Evolutionary conservation across 2,888 invertebrate species (phyloP).

Genomic region (Sicus ferrugineus): DNA sequence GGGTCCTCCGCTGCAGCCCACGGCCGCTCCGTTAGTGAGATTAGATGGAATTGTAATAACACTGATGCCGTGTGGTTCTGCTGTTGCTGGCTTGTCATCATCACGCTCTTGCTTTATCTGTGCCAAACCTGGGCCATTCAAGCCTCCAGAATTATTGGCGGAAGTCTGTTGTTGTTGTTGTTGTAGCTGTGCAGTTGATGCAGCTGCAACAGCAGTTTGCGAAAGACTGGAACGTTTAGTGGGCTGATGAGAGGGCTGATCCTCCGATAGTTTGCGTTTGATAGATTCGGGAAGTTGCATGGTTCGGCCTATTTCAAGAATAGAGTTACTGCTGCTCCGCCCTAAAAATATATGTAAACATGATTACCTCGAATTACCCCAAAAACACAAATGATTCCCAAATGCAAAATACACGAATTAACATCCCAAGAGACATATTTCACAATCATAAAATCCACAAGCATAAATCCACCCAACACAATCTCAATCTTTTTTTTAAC

Average conservation of each 20-base stretch:
- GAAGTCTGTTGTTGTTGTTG: slow-evolving; percentile 27
- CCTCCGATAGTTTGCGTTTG: slow-evolving; percentile 56
- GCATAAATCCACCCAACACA: no score
- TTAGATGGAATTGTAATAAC: slow-evolving; percentile 58
- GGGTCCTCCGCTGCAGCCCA: slow-evolving; percentile 37
- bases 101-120: slow-evolving; percentile 43
- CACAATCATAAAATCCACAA: no score
- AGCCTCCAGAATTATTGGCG: slow-evolving; percentile 32
- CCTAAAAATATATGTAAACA: slow-evolving; percentile 22
- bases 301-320: slow-evolving; percentile 48
- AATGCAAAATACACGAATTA: no score
- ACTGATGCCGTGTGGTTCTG: slow-evolving; percentile 53
- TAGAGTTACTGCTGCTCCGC: slow-evolving; percentile 37
- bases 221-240: slow-evolving; percentile 27
- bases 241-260: slow-evolving; percentile 35
- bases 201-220: slow-evolving; percentile 29
- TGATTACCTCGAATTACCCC: neutral
- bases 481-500: no score
- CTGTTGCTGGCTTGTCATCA: slow-evolving; percentile 45
- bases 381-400: no score
- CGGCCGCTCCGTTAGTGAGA: slow-evolving; percentile 45
- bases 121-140: slow-evolving; percentile 29
- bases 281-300: slow-evolving; percentile 56
- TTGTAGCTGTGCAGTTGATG: slow-evolving; percentile 33
- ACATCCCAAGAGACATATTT: no score